Evolutionary conservation across 2,113 vertebrate species (phyloP).

Genomic region (Phalacrocorax brasilianus): DNA sequence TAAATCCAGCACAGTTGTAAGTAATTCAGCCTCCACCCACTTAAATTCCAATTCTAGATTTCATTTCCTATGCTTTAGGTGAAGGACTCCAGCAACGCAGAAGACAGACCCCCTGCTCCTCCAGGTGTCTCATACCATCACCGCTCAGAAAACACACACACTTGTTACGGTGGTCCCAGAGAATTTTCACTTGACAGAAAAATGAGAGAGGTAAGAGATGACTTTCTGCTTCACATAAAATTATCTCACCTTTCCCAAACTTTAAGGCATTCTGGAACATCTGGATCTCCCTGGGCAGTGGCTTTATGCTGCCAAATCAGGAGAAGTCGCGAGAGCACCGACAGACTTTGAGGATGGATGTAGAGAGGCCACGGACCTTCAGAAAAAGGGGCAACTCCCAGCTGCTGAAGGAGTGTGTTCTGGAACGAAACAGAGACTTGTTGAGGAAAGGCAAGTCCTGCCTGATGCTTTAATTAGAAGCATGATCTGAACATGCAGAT

Average conservation of each 20-base stretch:
- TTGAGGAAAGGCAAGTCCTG: background rate
- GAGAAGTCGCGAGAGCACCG: conserved; percentile 91
- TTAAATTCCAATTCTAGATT: background rate
- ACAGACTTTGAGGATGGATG: conserved; percentile 94
- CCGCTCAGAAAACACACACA: background rate
- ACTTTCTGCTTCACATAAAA: background rate
- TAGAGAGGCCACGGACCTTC: conserved; percentile 96
- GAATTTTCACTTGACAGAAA: background rate
- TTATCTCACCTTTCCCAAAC: conserved; percentile 94
- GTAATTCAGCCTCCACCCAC: background rate
- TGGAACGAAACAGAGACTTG: conserved; percentile 56
- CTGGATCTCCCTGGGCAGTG: conserved; percentile 87
- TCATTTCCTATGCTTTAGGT: background rate
- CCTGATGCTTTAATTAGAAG: background rate
- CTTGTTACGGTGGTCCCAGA: background rate
- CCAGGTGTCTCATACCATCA: background rate
- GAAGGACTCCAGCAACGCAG: background rate
- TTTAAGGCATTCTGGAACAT: conserved; percentile 94
- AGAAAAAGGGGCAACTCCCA: conserved; percentile 92
- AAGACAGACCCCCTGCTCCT: background rate
- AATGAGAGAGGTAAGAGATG: background rate
- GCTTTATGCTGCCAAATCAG: conserved; percentile 98
- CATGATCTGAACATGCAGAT: background rate
- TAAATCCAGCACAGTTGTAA: background rate
- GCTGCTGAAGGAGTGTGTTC: conserved; percentile 93